Conservation (phyloP, 2,888 invertebrate genomes). For the Gibbula magus region DNA sequence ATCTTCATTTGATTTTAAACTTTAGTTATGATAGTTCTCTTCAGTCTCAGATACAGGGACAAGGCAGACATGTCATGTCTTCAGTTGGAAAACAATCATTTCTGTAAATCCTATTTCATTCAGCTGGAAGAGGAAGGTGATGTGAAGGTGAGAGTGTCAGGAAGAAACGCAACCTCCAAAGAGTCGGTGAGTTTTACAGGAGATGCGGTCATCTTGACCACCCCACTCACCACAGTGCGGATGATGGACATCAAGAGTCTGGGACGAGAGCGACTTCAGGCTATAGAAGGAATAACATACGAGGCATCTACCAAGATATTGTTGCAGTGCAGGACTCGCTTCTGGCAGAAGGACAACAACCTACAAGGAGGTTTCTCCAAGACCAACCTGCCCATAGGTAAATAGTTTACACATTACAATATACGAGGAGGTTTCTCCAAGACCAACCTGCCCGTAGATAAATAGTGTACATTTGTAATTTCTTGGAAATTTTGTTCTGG, state of each 20-base stretch:
- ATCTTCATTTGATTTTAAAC: too few relatives aligned
- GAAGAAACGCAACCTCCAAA: constrained; percentile 28
- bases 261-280: background rate
- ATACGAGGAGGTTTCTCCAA: constrained; percentile 37
- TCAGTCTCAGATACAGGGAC: too few relatives aligned
- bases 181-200: constrained; percentile 5
- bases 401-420: background rate
- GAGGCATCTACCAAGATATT: constrained; percentile 38
- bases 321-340: constrained; percentile 38
- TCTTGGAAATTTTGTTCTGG: too few relatives aligned
- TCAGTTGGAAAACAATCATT: too few relatives aligned
- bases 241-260: constrained; percentile 34
- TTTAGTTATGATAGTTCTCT: too few relatives aligned
- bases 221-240: constrained; percentile 37
- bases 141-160: constrained; percentile 24
- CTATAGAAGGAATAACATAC: constrained; percentile 30
- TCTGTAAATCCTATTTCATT: background rate
- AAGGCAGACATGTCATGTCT: too few relatives aligned
- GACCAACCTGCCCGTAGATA: constrained; percentile 32
- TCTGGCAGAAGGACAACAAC: constrained; percentile 37
- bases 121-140: background rate
- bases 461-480: too few relatives aligned
- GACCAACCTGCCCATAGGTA: constrained; percentile 33
- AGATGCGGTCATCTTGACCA: constrained; percentile 42
- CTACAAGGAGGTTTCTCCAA: constrained; percentile 37